Conservation (phyloP, 1,140 invertebrate species). For the Heliconius himera region DNA sequence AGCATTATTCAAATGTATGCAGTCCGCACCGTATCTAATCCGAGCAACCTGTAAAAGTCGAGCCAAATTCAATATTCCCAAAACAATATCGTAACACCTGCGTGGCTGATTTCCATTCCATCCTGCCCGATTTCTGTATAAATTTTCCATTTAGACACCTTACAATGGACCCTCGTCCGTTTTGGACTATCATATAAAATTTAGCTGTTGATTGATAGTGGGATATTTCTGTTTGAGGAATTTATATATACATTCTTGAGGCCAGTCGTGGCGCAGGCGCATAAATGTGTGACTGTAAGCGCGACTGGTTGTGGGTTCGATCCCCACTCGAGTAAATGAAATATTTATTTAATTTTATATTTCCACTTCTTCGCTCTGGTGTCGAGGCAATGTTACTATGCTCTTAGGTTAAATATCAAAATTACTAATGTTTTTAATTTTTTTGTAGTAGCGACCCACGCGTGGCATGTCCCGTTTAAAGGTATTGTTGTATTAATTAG, state of each 20-base stretch:
- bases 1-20: constrained; percentile 48
- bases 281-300: no score
- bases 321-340: no score
- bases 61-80: constrained; percentile 59
- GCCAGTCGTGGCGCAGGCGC: no score
- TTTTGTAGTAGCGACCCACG: no score
- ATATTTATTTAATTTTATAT: no score
- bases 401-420: no score
- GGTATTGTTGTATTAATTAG: no score
- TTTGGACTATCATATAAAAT: constrained; percentile 38
- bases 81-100: constrained; percentile 62
- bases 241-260: not conserved
- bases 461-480: no score
- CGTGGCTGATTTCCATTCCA: constrained; percentile 53
- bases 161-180: constrained; percentile 38
- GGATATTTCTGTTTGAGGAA: not conserved
- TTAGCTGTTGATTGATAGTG: constrained; percentile 25
- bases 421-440: no score
- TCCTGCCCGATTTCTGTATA: constrained; percentile 46
- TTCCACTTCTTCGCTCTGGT: no score
- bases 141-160: constrained; percentile 59
- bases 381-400: no score
- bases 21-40: constrained; percentile 52
- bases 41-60: constrained; percentile 55
- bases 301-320: no score